Evolutionary conservation across 2,113 vertebrate genomes (phyloP).

Genomic region (Charina bottae): DNA sequence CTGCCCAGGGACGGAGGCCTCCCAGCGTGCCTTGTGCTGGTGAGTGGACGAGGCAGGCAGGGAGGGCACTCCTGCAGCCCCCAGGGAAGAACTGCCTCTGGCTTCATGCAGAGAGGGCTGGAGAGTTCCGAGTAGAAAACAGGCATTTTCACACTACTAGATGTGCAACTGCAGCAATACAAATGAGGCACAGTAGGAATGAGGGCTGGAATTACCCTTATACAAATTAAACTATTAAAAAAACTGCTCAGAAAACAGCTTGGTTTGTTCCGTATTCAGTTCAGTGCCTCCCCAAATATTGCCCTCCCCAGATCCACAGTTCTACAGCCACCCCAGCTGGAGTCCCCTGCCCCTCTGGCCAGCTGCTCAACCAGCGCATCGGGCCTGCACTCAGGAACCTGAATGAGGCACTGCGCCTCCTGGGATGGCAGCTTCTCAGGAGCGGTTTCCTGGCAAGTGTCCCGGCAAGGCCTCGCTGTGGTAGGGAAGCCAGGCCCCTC

Average conservation of each 20-base stretch:
- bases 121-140: not conserved
- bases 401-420: too few relatives aligned
- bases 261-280: not conserved
- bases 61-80: too few relatives aligned
- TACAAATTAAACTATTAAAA: not conserved
- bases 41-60: too few relatives aligned
- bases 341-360: not conserved
- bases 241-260: not conserved
- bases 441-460: too few relatives aligned
- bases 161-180: too few relatives aligned
- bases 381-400: not conserved
- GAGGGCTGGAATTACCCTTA: not conserved
- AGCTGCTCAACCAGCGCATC: not conserved
- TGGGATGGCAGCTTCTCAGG: not conserved
- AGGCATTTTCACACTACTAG: not conserved
- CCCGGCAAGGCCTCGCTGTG: too few relatives aligned
- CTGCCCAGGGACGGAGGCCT: too few relatives aligned
- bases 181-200: too few relatives aligned
- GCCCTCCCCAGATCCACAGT: not conserved
- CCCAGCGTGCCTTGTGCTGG: too few relatives aligned
- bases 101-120: too few relatives aligned
- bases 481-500: too few relatives aligned
- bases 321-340: not conserved
- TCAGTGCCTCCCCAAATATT: not conserved
- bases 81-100: too few relatives aligned